These are phyloP conservation scores for Nomada ferruginata DNA, from an alignment of 2,888 invertebrate genomes.

Conservation along the genomic window DNA sequence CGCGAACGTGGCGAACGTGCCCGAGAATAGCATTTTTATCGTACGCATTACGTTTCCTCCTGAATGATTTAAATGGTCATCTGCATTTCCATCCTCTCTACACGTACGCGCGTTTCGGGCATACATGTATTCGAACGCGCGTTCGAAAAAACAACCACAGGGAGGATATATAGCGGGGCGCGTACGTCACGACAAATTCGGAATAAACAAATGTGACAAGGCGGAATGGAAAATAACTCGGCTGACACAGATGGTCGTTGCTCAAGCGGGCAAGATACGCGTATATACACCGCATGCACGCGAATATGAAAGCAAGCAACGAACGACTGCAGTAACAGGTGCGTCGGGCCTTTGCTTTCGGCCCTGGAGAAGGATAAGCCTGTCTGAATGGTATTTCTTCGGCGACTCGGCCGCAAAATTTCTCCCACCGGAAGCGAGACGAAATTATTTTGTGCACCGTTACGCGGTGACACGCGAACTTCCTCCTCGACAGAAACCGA, in stretches of 20 bases:
- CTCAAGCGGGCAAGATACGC: constrained; percentile 44
- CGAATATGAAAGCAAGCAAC: constrained; percentile 64
- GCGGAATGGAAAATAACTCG: constrained; percentile 74
- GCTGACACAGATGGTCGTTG: constrained; percentile 66
- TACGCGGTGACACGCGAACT: constrained; percentile 21
- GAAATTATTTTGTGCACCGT: constrained; percentile 50
- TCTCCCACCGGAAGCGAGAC: constrained; percentile 40
- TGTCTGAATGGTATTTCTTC: constrained; percentile 58
- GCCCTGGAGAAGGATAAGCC: constrained; percentile 54
- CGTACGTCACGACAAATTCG: constrained; percentile 62
- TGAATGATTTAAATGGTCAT: constrained; percentile 41
- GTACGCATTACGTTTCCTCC: constrained; percentile 14
- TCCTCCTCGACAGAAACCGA: neutral
- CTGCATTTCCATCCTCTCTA: constrained; percentile 23
- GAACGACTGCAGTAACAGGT: constrained; percentile 68
- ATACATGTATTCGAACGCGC: neutral
- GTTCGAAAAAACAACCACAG: constrained; percentile 18
- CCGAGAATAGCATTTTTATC: constrained; percentile 29
- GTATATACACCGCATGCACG: constrained; percentile 39
- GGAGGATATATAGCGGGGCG: constrained; percentile 34
- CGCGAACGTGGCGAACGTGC: neutral
- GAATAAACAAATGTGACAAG: constrained; percentile 70
- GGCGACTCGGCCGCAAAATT: constrained; percentile 51
- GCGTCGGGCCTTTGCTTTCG: constrained; percentile 60
- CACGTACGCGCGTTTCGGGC: constrained; percentile 34